These are phyloP conservation scores for Natrix natrix DNA, from an alignment of 2,797 vertebrate species.

Conservation along the genomic window DNA sequence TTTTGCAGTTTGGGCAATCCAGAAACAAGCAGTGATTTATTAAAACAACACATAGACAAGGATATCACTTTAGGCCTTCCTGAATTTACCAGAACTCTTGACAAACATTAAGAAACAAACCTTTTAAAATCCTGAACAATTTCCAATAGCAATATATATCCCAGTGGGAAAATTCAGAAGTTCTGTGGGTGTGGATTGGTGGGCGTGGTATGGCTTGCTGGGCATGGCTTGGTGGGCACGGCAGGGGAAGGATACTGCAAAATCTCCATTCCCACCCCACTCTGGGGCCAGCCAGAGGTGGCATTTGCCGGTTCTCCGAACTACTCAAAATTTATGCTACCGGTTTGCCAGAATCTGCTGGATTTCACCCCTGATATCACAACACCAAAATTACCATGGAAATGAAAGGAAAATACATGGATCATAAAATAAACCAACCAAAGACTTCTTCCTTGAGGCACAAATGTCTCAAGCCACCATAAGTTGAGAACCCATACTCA, in stretches of 20 bases:
- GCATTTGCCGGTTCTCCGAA: too few species aligned
- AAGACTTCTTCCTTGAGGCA: background rate
- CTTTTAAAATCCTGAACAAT: background rate
- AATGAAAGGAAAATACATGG: too few species aligned
- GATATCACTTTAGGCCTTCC: background rate
- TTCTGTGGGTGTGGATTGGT: too few species aligned
- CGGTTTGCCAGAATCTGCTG: too few species aligned
- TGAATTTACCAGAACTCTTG: background rate
- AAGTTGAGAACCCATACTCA: background rate
- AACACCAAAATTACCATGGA: background rate
- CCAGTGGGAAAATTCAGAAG: too few species aligned
- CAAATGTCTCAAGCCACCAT: background rate
- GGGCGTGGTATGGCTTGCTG: too few species aligned
- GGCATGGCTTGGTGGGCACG: too few species aligned
- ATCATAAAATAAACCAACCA: too few species aligned
- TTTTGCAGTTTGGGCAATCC: background rate
- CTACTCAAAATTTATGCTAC: too few species aligned
- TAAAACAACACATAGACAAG: background rate
- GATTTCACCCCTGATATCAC: background rate
- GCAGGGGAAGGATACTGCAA: too few species aligned
- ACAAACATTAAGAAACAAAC: background rate
- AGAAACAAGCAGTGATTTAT: slow-evolving; percentile 9
- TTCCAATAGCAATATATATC: background rate
- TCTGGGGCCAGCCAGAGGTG: too few species aligned
- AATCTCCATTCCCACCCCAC: too few species aligned